Evolutionary conservation across 2,888 invertebrate genomes (phyloP), one percentile per base, ranked within the genome.

Genomic region (Vandiemenella viatica): DNA sequence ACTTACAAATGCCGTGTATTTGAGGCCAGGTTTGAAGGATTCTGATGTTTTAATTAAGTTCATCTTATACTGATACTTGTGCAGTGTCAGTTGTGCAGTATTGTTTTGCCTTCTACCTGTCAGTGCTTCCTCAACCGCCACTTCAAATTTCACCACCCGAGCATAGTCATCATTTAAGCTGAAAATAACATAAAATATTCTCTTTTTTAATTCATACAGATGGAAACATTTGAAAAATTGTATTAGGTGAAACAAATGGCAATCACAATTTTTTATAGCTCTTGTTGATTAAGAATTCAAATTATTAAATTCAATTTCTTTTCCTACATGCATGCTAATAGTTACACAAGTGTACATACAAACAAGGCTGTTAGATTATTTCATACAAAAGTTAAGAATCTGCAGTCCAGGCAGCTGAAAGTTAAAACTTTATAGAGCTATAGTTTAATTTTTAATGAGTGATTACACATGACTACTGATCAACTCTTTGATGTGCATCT

Each of bases 11-110:
- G 90, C 82, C 22, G 79, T 81, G 58, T 85, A 90, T 55, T 83
- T 83, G 45, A 93, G 71, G 18, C 84, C 86, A 1, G 91, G 92
- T 64, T 91, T 90, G 67, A 91, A 96, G 55, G 83, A 81, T 57
- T 85, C 83, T 0, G 92, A 85, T 18, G 83, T 82, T 58, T 83
- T 79, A 17, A 90, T 77, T 46, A 87, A 71, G 51, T 82, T 76
- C 68, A 90, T 73, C 57, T 79, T 77, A 59, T 86, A 83, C 55
- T 79, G 78, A 60, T 84, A 77, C 48, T 80, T 79, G 65, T 87
- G 90, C 6, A 95, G 67, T 48, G 80, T 74, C 32, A 90, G 71
- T 52, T 83, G 73, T 2, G 79, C 72, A 0, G 83, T 76, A 15
- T 81, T 79, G 62, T 88, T 89, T 62, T 92, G 86, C 57, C 83